phyloP scores from a whole-genome alignment of 2,888 invertebrate genomes.

The Drosophila buzzatii region DNA sequence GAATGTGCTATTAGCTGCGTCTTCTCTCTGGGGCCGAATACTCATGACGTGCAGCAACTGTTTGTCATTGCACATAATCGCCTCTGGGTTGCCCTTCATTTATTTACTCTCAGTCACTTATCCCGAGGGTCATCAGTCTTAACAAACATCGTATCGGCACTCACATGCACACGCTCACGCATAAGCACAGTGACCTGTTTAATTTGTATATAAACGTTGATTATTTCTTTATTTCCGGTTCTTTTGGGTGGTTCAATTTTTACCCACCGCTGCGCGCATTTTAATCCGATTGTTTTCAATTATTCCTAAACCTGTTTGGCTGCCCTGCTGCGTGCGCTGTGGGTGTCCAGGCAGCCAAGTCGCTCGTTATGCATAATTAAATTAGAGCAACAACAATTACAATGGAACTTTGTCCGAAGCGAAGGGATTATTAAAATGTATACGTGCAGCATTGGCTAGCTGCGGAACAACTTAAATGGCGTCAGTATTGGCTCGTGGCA shows the following conservation, averaged over 20 bases:
- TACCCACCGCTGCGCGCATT: conserved; percentile 59
- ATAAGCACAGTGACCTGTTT: conserved; percentile 23
- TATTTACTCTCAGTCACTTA: conserved; percentile 9
- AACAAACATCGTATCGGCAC: conserved; percentile 8
- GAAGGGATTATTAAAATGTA: conserved; percentile 50
- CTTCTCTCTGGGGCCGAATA: conserved; percentile 12
- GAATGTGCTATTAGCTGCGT: conserved; percentile 28
- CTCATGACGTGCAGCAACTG: conserved; percentile 8
- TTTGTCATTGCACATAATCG: conserved; percentile 29
- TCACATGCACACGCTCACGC: background rate
- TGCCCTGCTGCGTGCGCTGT: conserved; percentile 32
- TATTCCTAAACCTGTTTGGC: conserved; percentile 59
- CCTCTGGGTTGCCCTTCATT: conserved; percentile 8
- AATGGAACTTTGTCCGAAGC: conserved; percentile 10
- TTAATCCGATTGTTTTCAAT: conserved; percentile 74
- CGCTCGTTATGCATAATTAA: conserved; percentile 71
- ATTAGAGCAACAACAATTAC: conserved; percentile 41
- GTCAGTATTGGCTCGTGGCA: conserved; percentile 32
- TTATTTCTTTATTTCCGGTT: conserved; percentile 47
- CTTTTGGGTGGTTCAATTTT: conserved; percentile 36
- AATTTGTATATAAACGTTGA: conserved; percentile 39
- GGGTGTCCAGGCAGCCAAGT: conserved; percentile 47
- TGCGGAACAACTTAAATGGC: conserved; percentile 22
- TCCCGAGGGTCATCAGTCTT: conserved; percentile 40
- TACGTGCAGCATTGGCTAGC: conserved; percentile 23